These are phyloP conservation scores for Dugesia japonica DNA, from an alignment of 2,888 invertebrate species.

Conservation along the genomic window DNA sequence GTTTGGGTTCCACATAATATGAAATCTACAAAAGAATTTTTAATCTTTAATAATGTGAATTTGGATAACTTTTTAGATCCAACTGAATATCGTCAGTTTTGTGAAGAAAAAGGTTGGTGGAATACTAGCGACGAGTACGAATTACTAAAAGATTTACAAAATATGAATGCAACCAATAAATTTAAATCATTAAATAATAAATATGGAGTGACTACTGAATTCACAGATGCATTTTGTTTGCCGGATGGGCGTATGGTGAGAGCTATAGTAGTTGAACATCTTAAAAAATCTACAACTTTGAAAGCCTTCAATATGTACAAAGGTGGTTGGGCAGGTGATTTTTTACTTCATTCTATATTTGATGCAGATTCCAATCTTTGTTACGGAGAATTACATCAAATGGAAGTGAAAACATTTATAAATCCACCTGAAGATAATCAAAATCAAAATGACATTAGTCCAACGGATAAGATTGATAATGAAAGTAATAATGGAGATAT, in stretches of 20 bases:
- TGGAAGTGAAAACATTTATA: not conserved
- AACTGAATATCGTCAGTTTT: not conserved
- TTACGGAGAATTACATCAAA: not conserved
- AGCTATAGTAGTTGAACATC: not conserved
- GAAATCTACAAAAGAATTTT: slow-evolving; percentile 5
- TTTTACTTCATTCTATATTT: not conserved
- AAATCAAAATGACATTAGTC: not conserved
- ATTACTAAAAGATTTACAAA: not conserved
- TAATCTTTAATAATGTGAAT: not conserved
- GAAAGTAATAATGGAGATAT: not conserved
- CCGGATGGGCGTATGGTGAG: not conserved
- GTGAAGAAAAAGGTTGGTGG: slow-evolving; percentile 7
- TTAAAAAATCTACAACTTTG: not conserved
- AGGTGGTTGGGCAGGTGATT: not conserved
- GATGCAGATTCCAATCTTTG: not conserved
- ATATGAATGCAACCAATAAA: not conserved
- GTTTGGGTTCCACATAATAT: not conserved
- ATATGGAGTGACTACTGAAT: not conserved
- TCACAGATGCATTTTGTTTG: not conserved
- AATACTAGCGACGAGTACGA: not conserved
- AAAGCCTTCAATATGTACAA: slow-evolving; percentile 1
- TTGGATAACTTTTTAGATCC: not conserved
- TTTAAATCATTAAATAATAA: not conserved
- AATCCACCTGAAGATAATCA: not conserved
- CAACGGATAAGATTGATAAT: not conserved